phyloP scores from a whole-genome alignment of 2,888 invertebrate genomes.

The Chymomyza caudatula region DNA sequence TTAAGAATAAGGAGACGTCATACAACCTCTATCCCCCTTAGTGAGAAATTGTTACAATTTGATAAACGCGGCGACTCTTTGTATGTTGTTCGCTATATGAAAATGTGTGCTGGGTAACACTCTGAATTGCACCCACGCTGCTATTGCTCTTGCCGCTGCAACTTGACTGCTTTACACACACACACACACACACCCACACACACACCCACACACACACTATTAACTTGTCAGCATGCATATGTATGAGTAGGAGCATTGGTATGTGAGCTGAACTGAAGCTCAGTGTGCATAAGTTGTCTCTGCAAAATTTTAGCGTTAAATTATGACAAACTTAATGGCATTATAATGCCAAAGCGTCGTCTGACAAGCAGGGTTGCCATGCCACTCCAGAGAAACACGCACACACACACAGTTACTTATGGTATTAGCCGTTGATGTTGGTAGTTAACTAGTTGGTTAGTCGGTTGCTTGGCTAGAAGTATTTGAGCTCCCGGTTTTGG shows the following conservation, averaged over 20 bases:
- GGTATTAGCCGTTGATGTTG: conserved; percentile 33
- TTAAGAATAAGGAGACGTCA: no score
- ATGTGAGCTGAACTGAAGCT: conserved; percentile 41
- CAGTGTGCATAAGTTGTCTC: conserved; percentile 70
- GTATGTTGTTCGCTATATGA: background rate
- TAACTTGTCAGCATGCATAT: conserved; percentile 17
- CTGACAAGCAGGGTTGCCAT: conserved; percentile 13
- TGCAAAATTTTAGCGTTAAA: conserved; percentile 61
- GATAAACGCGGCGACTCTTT: no score
- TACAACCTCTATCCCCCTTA: no score
- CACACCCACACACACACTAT: background rate
- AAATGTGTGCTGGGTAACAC: conserved; percentile 43
- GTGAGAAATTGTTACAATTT: no score
- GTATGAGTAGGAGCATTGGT: background rate
- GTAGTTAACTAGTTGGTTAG: conserved; percentile 14
- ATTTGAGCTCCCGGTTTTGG: conserved; percentile 9
- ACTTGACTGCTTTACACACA: background rate
- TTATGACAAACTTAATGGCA: conserved; percentile 74
- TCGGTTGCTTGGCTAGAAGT: background rate
- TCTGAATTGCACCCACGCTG: background rate
- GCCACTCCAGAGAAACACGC: background rate
- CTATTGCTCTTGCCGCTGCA: background rate
- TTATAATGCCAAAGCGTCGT: conserved; percentile 63
- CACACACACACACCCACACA: no score
- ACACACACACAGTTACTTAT: background rate